Percentiles rank a stretch among this genome's conserved stretches.
Conservation (phyloP, 2,888 invertebrate species). For the Sipha maydis region DNA sequence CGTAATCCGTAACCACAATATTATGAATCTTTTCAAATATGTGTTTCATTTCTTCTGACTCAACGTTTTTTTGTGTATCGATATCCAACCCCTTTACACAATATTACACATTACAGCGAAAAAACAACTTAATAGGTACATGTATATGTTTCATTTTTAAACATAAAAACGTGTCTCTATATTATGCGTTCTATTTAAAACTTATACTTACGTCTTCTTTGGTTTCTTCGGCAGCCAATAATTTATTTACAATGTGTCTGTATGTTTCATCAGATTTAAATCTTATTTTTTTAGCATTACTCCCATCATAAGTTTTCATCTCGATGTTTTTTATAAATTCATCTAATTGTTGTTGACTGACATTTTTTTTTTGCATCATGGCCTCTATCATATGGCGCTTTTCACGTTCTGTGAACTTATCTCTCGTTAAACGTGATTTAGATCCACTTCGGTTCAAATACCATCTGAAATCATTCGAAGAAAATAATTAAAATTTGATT, state of each 20-base stretch:
- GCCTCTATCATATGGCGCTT: slow-evolving; percentile 28
- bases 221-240: not conserved
- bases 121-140: not conserved
- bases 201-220: slow-evolving; percentile 20
- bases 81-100: not conserved
- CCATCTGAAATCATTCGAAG: slow-evolving; percentile 39
- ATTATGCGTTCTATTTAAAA: not conserved
- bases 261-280: slow-evolving; percentile 15
- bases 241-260: slow-evolving; percentile 25
- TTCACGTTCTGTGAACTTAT: slow-evolving; percentile 32
- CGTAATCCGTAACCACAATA: slow-evolving; percentile 17
- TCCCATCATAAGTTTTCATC: not conserved
- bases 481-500: not conserved
- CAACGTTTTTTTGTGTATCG: not conserved
- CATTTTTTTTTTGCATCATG: slow-evolving; percentile 57
- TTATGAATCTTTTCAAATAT: slow-evolving; percentile 15
- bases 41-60: not conserved
- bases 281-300: not conserved
- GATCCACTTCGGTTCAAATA: not conserved
- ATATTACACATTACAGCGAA: not conserved
- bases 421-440: slow-evolving; percentile 14
- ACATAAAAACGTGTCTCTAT: not conserved
- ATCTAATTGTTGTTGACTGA: slow-evolving; percentile 33
- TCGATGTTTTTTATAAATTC: not conserved
- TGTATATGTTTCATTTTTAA: not conserved